Base-by-base conservation (phyloP, 2,888 invertebrate species). In the Drosophila dives region DNA sequence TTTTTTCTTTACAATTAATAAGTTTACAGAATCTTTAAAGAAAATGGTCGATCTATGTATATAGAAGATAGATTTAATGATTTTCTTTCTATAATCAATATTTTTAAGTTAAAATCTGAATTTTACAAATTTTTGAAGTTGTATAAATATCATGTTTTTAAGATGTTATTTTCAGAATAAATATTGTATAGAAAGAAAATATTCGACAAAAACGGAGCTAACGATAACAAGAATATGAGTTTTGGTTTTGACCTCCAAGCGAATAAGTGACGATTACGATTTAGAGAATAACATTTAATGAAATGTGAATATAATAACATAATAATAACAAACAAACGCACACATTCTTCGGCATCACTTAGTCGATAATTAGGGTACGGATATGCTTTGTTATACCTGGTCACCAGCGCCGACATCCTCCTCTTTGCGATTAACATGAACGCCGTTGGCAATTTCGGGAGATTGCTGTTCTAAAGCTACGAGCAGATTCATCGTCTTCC, bases 401-500 rank as follows among this genome's bases (percentile, higher is more conserved):
- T 99, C 99, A 94, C 99, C 99, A 93, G 99, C 99, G 94, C 99
- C 99, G 93, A 99, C 95, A 94, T 98, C 97, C 93, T 96, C 95
- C 93, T 98, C 98, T 91, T 96, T 95, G 93, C 97, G 95, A 94
- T 96, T 95, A 91, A 95, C 93, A 94, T 99, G 97, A 72, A 99
- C 99, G 93, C 99, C 99, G 91, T 96, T 95, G 81, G 99, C 98
- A 93, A 99, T 99, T 94, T 99, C 96, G 86, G 97, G 96, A 89
- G 97, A 97, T 94, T 99, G 99, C 94, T 98, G 96, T 94, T 99
- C 99, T 93, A 99, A 94, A 91, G 99, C 99, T 94, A 99, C 97
- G 94, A 99, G 96, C 91, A 99, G 97, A 95, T 99, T 99, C 95
- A 99, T 97, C 90, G 99, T 99, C 94, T 97, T 98, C 96, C 98